Evolutionary conservation across 2,797 vertebrate species (phyloP), one percentile per base, ranked within the genome.

Genomic region (Semotilus atromaculatus): DNA sequence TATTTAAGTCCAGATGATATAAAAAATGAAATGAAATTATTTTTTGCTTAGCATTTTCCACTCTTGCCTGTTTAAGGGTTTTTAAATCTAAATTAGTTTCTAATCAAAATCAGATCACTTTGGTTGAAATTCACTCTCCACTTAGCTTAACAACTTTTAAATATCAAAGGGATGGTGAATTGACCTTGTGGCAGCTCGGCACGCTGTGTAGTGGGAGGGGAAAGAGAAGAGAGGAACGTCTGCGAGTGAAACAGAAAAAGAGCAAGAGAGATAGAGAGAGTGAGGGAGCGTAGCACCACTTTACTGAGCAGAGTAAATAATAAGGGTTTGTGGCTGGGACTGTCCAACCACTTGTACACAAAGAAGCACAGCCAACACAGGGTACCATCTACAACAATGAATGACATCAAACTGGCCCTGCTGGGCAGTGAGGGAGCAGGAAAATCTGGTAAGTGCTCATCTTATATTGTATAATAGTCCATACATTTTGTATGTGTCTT

Each of bases 361-460:
- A 36, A 82, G 58, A 76, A 64, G 68, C 40, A 82, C 23, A 31
- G 64, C 43, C 53, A 23, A 85, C 18, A 43, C 14, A 66, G 19
- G 60, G 11, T 51, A 58, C 29, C 66, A 53, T 88, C 81, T 71
- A 40, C 84, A 73, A 43, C 11, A 71, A 92, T 92, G 91, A 92
- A 88, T 85, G 88, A 92, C 74, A 90, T 93, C 77, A 92, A 93
- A 86, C 76, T 92, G 78, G 91, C 91, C 88, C 72, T 93, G 64
- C 83, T 92, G 72, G 92, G 91, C 67, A 93, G 91, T 2, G 83
- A 91, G 60, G 90, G 91, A 74, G 88, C 91, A 34, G 92, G 91
- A 11, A 93, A 92, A 83, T 91, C 91, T 83, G 91, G 92, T 92
- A 73, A 91, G 91, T 66, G 36, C 10, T 51, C 26, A 16, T 53